A percentile compares a stretch with the other conserved stretches of the same genome.
These are phyloP conservation scores for Alosa sapidissima DNA, from an alignment of 2,797 vertebrate species.

Conservation along the genomic window DNA sequence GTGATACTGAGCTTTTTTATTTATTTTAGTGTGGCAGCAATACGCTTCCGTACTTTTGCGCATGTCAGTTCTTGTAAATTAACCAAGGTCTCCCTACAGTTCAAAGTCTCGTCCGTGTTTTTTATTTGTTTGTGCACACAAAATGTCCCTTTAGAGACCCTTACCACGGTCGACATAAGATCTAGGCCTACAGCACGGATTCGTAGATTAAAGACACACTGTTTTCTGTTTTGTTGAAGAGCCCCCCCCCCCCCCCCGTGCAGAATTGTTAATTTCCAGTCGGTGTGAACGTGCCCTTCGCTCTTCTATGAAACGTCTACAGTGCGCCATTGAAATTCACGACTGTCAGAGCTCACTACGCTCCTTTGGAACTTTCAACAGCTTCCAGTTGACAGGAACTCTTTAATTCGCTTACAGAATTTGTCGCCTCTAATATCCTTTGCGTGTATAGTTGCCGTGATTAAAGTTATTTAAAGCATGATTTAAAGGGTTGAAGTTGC, in stretches of 20 bases:
- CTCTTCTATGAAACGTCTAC: constrained; percentile 39
- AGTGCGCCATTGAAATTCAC: constrained; percentile 42
- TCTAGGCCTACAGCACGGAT: neutral
- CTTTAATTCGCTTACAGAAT: neutral
- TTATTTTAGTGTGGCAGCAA: too few species aligned
- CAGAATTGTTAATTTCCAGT: constrained; percentile 38
- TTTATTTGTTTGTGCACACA: constrained; percentile 25
- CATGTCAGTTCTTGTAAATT: constrained; percentile 46
- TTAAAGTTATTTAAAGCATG: neutral
- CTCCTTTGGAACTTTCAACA: constrained; percentile 21
- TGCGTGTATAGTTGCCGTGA: neutral
- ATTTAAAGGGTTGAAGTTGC: neutral
- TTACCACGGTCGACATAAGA: neutral
- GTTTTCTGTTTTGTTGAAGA: neutral
- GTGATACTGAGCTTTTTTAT: too few species aligned
- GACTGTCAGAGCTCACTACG: neutral
- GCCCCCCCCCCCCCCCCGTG: neutral
- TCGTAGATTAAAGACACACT: neutral
- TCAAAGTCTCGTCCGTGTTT: constrained; percentile 47
- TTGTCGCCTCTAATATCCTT: neutral
- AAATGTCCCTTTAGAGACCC: neutral
- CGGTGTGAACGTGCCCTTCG: constrained; percentile 48
- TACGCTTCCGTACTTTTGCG: constrained; percentile 30
- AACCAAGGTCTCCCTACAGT: constrained; percentile 39
- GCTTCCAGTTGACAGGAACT: neutral